Conservation (phyloP, 2,888 invertebrate species). For the Clistopyga incitator region DNA sequence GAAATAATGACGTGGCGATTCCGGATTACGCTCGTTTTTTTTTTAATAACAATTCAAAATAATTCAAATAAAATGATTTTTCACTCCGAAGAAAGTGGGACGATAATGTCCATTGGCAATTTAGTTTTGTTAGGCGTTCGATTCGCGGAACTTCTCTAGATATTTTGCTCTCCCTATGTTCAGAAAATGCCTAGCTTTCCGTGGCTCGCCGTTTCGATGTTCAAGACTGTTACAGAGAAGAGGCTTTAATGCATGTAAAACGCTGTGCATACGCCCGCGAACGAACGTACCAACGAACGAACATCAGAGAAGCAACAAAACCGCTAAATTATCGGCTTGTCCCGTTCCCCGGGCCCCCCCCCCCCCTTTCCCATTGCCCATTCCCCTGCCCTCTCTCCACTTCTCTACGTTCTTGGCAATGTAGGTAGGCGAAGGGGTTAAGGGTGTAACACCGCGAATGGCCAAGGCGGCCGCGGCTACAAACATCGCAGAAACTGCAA, state of each 20-base stretch:
- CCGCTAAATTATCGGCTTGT: conserved; percentile 80
- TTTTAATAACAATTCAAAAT: not conserved
- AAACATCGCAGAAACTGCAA: conserved; percentile 32
- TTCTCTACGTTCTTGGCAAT: conserved; percentile 34
- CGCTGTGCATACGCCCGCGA: conserved; percentile 71
- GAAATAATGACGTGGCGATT: too few species aligned
- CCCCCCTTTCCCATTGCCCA: too few species aligned
- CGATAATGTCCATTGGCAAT: not conserved
- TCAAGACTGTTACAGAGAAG: conserved; percentile 35
- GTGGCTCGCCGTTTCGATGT: conserved; percentile 33
- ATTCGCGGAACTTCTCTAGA: not conserved
- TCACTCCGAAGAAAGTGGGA: not conserved
- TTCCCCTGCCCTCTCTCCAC: conserved; percentile 3
- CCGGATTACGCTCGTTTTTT: too few species aligned
- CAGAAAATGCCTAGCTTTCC: conserved; percentile 7
- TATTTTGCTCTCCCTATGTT: not conserved
- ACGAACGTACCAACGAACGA: conserved; percentile 65
- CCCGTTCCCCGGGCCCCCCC: conserved; percentile 65
- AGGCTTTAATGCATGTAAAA: conserved; percentile 78
- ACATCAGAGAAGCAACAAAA: conserved; percentile 76
- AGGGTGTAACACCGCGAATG: conserved; percentile 59
- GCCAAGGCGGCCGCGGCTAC: conserved; percentile 21
- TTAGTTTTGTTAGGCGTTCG: not conserved
- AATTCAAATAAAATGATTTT: not conserved
- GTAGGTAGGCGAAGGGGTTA: conserved; percentile 49